phyloP scores from a whole-genome alignment of 2,888 invertebrate species.

The Chloroclysta siterata region DNA sequence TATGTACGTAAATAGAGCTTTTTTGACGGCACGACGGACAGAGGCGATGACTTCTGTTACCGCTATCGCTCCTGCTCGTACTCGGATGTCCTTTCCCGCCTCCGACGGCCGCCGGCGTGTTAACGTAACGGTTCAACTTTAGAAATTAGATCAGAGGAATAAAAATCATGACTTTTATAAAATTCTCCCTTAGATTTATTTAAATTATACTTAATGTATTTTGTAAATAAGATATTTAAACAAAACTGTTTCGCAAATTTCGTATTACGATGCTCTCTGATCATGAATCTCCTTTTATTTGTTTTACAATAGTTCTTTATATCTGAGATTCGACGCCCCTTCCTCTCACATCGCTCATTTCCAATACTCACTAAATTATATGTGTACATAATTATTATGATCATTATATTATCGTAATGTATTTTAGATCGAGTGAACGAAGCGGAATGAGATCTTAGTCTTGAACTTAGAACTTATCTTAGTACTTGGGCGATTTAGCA shows the following conservation, averaged over 20 bases:
- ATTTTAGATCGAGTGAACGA: too few relatives aligned
- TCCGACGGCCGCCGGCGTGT: background rate
- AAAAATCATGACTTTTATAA: background rate
- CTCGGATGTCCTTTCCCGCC: background rate
- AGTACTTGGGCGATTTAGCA: too few relatives aligned
- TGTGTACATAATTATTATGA: too few relatives aligned
- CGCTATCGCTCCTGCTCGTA: background rate
- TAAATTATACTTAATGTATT: background rate
- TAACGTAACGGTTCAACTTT: background rate
- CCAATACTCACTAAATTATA: too few relatives aligned
- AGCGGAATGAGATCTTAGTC: too few relatives aligned
- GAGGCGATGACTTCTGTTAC: too few relatives aligned
- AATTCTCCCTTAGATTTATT: conserved; percentile 2
- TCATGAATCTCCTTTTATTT: background rate
- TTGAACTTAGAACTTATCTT: too few relatives aligned
- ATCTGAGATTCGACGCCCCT: too few relatives aligned
- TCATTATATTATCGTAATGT: too few relatives aligned
- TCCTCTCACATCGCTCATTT: too few relatives aligned
- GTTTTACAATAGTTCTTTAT: too few relatives aligned
- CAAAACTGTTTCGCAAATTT: background rate
- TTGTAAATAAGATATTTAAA: background rate
- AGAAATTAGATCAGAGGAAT: background rate
- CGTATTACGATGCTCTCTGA: background rate
- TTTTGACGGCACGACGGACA: background rate
- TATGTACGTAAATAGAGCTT: too few relatives aligned